These are phyloP conservation scores for Resseliella maxima DNA, from an alignment of 2,888 invertebrate species.

Conservation along the genomic window DNA sequence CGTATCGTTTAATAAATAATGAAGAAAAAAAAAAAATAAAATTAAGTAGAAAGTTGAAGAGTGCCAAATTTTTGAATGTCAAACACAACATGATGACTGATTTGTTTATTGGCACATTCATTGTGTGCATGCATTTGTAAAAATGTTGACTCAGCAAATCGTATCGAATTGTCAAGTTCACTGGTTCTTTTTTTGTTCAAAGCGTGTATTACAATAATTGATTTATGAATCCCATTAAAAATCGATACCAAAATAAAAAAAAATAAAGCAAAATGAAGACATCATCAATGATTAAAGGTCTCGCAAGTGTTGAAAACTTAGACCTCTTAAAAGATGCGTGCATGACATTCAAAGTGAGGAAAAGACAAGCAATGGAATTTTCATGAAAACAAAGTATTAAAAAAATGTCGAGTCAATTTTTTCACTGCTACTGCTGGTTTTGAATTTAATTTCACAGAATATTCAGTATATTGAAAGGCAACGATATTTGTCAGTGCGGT, in stretches of 20 bases:
- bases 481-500: constrained; percentile 53
- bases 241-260: constrained; percentile 10
- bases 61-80: constrained; percentile 6
- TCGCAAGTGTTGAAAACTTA: neutral
- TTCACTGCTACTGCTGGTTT: neutral
- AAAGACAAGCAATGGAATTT: neutral
- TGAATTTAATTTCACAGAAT: neutral
- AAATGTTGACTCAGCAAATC: neutral
- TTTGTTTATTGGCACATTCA: constrained; percentile 38
- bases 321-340: neutral
- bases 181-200: neutral
- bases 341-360: neutral
- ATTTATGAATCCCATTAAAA: constrained; percentile 46
- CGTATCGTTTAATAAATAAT: neutral
- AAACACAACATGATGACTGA: neutral
- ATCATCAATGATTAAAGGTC: constrained; percentile 35
- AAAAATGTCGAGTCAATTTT: neutral
- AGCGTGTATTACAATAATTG: constrained; percentile 21
- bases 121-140: neutral
- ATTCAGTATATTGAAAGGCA: neutral
- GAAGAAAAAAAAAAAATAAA: neutral
- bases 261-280: neutral
- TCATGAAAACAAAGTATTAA: neutral
- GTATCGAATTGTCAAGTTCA: constrained; percentile 5
- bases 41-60: constrained; percentile 31